phyloP scores from a whole-genome alignment of 2,797 vertebrate species.

The Melanotaenia parkinsoni region DNA sequence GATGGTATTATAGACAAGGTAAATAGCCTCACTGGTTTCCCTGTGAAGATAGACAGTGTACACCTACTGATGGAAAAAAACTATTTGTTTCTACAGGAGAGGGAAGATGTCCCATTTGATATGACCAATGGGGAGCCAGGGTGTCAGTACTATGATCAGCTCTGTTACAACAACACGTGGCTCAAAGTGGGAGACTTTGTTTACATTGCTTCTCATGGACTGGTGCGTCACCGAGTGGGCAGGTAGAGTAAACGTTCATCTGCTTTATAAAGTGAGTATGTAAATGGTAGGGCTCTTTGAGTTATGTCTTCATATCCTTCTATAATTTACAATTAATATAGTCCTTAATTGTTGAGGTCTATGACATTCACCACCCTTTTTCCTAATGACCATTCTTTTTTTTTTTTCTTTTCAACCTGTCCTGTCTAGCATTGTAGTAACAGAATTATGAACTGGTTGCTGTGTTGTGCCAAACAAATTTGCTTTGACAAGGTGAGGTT shows the following conservation, averaged over 20 bases:
- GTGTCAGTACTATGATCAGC: constrained; percentile 96
- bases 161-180: constrained; percentile 94
- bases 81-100: constrained; percentile 84
- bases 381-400: too few species aligned
- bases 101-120: constrained; percentile 94
- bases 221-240: constrained; percentile 94
- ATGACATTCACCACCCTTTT: too few species aligned
- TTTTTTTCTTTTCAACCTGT: too few species aligned
- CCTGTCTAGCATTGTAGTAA: too few species aligned
- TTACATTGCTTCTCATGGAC: constrained; percentile 94
- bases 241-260: constrained; percentile 81
- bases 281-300: neutral
- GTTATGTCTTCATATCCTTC: neutral
- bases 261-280: neutral
- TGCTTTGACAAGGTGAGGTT: too few species aligned
- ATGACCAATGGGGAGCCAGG: constrained; percentile 95
- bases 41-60: neutral
- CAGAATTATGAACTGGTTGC: too few species aligned
- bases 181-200: constrained; percentile 97
- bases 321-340: neutral
- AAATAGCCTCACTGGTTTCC: constrained; percentile 20
- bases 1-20: constrained; percentile 92
- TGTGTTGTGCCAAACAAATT: too few species aligned
- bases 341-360: neutral
- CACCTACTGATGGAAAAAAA: constrained; percentile 11